Conservation (phyloP, 92 coral and sea anemone species). For the Virgularia gustaviana region DNA sequence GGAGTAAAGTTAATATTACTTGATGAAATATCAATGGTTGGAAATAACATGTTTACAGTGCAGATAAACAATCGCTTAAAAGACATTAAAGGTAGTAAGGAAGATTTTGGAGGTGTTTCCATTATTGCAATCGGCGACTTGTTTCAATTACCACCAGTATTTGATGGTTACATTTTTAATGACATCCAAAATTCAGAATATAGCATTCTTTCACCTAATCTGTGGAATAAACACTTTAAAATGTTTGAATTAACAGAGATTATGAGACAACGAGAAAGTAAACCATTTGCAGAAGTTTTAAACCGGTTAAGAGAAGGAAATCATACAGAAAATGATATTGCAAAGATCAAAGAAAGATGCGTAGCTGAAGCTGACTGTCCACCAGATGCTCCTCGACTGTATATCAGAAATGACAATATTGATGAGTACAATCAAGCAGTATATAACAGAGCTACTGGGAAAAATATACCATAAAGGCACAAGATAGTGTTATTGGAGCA, state of each 20-base stretch:
- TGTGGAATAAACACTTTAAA: slow-evolving; percentile 47
- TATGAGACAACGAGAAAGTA: slow-evolving; percentile 49
- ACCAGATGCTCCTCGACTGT: too few species aligned
- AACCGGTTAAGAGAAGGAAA: slow-evolving; percentile 45
- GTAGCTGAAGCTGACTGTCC: too few species aligned
- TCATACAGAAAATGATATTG: slow-evolving; percentile 33
- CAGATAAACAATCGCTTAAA: slow-evolving; percentile 41
- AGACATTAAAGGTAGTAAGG: slow-evolving; percentile 47
- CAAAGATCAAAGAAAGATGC: slow-evolving; percentile 24
- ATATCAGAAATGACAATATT: too few species aligned
- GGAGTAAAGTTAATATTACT: slow-evolving; percentile 10
- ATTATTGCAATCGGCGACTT: slow-evolving; percentile 28
- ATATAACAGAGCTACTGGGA: too few species aligned
- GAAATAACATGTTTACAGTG: too few species aligned
- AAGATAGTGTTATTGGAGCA: slow-evolving; percentile 53
- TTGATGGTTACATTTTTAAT: neutral
- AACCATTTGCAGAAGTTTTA: slow-evolving; percentile 42
- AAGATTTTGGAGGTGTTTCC: slow-evolving; percentile 14
- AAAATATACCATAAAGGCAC: slow-evolving; percentile 41
- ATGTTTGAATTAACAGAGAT: slow-evolving; percentile 39
- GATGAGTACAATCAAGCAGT: too few species aligned
- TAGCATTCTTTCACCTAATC: slow-evolving; percentile 32
- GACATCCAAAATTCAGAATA: neutral
- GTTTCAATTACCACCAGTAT: slow-evolving; percentile 33
- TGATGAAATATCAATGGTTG: slow-evolving; percentile 19